Evolutionary conservation across 2,888 invertebrate species (phyloP), one percentile per base, ranked within the genome.

Genomic region (Schrankia costaestrigalis): DNA sequence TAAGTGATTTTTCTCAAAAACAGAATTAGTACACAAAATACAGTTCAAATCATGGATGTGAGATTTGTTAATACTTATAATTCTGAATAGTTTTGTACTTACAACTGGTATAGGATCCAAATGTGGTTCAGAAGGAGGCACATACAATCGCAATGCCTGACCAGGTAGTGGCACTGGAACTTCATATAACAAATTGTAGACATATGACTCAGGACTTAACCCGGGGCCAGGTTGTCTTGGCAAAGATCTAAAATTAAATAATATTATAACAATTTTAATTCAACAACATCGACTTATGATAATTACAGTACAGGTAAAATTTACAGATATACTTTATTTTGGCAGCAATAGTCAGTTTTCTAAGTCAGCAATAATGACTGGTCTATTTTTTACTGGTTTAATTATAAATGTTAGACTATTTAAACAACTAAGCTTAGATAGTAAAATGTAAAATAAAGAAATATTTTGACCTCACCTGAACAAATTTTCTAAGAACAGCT

Each of bases 161-260:
- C 98, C 98, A 1, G 95, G 92, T 34, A 94, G 90, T 23, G 98
- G 98, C 57, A 97, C 90, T 65, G 94, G 94, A 36, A 98, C 95
- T 89, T 98, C 97, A 83, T 97, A 97, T 30, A 99, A 90, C 51
- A 98, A 90, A 86, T 98, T 98, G 83, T 97, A 98, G 6, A 99
- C 95, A 84, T 96, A 97, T 41, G 96, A 95, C 85, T 98, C 98
- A 35, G 98, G 89, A 57, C 96, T 95, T 13, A 95, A 89, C 26
- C 93, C 91, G 30, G 93, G 91, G 7, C 93, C 92, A 7, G 94
- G 92, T 71, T 93, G 92, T 63, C 93, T 91, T 52, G 94, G 94
- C 78, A 94, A 91, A 87, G 94, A 94, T 79, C 94, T 93, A 53
- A 35, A 78, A 78, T 26, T 32, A 32, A 18, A 34, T 15, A 25